Base-by-base conservation (phyloP, 2,888 invertebrate genomes). In the Elaeidobius kamerunicus region DNA sequence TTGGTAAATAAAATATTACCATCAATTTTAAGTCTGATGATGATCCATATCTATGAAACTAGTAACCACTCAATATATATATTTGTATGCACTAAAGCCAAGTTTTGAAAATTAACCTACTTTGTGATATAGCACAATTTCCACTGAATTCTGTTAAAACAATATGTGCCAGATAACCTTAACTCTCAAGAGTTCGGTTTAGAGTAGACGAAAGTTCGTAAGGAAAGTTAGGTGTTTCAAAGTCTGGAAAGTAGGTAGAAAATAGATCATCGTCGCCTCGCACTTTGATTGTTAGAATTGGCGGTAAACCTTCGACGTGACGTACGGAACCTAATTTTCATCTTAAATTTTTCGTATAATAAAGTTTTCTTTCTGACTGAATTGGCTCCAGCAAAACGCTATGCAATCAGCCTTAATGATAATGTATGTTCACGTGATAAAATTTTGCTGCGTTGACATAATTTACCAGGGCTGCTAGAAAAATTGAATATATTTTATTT, bases 271-370 rank as follows among this genome's bases (percentile, higher is more conserved):
- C 30, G 30, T 12, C 47, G 5, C 18, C 32, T 18, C 44, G 28
- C 50, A 50, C 41, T 34, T 45, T 49, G 54, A 54, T 54, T 54
- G 54, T 40, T 2, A 49, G 30, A 45, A 48, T 34, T 20, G 50
- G 36, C 34, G 45, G 45, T 50, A 55, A 55, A 55, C 35, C 54
- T 23, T 12, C 43, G 46, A 49, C 54, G 54, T 55, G 54, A 45
- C 45, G 20, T 41, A 16, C 28, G 46, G 23, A 35, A 38, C 45
- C 49, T 45, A 55, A 55, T 55, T 55, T 55, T 45, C 54, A 55
- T 55, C 44, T 55, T 55, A 50, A 55, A 55, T 55, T 48, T 47
- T 48, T 48, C 54, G 41, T 46, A 40, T 55, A 55, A 55, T 46
- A 46, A 55, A 55, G 45, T 49, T 55, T 54, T 49, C 49, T 54